These are phyloP conservation scores for Baryphthengus martii DNA, from an alignment of 2,113 vertebrate genomes.

Conservation along the genomic window DNA sequence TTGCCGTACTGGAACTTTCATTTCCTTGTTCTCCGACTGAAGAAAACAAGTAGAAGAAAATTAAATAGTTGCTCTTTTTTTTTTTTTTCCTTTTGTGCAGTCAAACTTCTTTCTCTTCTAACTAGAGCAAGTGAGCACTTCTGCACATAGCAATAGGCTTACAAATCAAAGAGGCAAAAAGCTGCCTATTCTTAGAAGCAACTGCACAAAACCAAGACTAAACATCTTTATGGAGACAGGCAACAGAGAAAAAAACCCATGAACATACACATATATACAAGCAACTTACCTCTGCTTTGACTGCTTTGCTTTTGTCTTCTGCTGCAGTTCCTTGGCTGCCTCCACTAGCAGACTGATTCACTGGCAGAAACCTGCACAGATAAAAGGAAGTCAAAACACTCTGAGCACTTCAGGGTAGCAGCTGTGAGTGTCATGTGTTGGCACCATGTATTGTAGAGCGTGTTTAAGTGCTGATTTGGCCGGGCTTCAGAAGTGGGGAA, in stretches of 20 bases:
- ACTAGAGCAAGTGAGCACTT: neutral
- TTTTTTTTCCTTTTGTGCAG: neutral
- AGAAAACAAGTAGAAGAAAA: neutral
- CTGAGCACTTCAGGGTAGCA: neutral
- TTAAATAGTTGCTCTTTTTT: neutral
- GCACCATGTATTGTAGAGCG: neutral
- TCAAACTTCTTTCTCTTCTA: neutral
- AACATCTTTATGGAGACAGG: neutral
- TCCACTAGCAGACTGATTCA: slow-evolving; percentile 41
- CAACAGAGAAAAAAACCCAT: neutral
- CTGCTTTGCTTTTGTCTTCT: neutral
- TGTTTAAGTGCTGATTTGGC: slow-evolving; percentile 11
- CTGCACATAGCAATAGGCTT: neutral
- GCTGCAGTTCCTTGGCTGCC: neutral
- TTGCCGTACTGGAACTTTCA: neutral
- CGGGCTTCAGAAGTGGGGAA: neutral
- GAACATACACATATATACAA: neutral
- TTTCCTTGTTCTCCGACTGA: neutral
- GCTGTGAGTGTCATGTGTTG: slow-evolving; percentile 12
- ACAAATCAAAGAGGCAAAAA: neutral
- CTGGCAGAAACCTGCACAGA: neutral
- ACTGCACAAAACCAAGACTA: neutral
- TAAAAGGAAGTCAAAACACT: slow-evolving; percentile 45
- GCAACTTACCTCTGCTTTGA: slow-evolving; percentile 2
- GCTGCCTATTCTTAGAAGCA: neutral